Percentiles rank a stretch among this genome's conserved stretches.
Evolutionary conservation across 2,888 invertebrate genomes (phyloP).

Genomic region (Lasiommata megera): DNA sequence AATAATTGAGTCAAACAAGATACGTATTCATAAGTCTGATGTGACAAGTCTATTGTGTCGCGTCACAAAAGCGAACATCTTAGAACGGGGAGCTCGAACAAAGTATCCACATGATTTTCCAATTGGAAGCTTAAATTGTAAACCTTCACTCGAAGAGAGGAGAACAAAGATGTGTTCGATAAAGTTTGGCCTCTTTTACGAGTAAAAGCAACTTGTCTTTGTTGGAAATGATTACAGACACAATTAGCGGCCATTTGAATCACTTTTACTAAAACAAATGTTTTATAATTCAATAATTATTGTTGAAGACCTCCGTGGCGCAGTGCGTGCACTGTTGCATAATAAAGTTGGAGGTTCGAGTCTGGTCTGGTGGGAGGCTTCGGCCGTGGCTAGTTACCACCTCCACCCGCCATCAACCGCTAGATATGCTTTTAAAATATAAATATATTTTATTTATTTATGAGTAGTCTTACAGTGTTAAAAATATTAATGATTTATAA

Average conservation of each 20-base stretch:
- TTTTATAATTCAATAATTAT: too few species aligned
- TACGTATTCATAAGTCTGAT: background rate
- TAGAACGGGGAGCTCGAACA: conserved; percentile 9
- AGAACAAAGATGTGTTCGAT: conserved; percentile 15
- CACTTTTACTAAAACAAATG: background rate
- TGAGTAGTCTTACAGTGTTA: too few species aligned
- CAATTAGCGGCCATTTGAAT: background rate
- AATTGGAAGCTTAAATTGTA: conserved; percentile 50
- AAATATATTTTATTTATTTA: too few species aligned
- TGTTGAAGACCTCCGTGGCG: too few species aligned
- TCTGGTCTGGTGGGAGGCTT: too few species aligned
- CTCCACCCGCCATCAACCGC: too few species aligned
- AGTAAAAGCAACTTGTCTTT: background rate
- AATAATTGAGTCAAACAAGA: background rate
- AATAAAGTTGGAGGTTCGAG: too few species aligned
- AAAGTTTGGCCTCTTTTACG: conserved; percentile 21
- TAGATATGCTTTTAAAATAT: too few species aligned
- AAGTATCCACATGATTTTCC: conserved; percentile 42
- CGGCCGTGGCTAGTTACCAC: too few species aligned
- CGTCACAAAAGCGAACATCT: background rate
- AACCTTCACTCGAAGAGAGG: conserved; percentile 34
- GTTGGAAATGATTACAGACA: background rate
- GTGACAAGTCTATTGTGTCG: conserved; percentile 10
- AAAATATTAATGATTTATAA: too few species aligned
- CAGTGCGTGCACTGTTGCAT: too few species aligned